Base-by-base conservation (phyloP, 1,140 invertebrate genomes). In the Drosophila sproati region DNA sequence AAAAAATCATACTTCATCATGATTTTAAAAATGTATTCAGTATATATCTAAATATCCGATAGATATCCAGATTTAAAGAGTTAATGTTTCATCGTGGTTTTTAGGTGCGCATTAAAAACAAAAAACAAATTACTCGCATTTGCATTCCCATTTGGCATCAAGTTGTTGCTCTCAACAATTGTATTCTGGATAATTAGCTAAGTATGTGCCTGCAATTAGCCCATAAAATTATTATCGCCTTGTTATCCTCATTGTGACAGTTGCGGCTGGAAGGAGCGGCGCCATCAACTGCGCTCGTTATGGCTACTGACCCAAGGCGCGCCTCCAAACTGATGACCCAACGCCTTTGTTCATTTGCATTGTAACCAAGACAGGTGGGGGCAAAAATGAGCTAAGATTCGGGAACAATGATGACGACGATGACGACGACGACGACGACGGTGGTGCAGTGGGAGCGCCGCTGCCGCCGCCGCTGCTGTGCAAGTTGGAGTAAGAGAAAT, bases 381-480 rank as follows among this genome's bases (percentile, higher is more conserved):
- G 10, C 54, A 61, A 28, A 56, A 60, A 45, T 57, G 48, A 74
- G 68, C 63, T 50, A 62, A 60, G 55, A 61, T 60, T 55, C n/a
- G 37, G 41, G 45, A 55, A 59, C 63, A 47, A 68, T 12, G 45
- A 51, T 35, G 51, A 39, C 20, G 12, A 12, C 12, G 51, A 39
- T 10, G 12, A 12, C 12, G 12, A 12, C 12, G 10, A 50, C 54
- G 10, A 35, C 8, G 45, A 32, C 20, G 55, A 5, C 37, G 57
- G 57, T 43, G 39, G n/a, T 61, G 57, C 70, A 67, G 47, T 64
- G 64, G 71, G 75, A 82, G 75, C 66, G 76, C 73, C 72, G 48
- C 29, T 20, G 20, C 20, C 66, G 76, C 73, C 72, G 48, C 29
- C 66, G 76, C 73, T 67, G 48, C 29, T 32, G 41, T 35, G 61